Percentiles rank a stretch among this genome's conserved stretches.
Conservation (phyloP, 2,113 vertebrate species). For the Cygnus buccinator region DNA sequence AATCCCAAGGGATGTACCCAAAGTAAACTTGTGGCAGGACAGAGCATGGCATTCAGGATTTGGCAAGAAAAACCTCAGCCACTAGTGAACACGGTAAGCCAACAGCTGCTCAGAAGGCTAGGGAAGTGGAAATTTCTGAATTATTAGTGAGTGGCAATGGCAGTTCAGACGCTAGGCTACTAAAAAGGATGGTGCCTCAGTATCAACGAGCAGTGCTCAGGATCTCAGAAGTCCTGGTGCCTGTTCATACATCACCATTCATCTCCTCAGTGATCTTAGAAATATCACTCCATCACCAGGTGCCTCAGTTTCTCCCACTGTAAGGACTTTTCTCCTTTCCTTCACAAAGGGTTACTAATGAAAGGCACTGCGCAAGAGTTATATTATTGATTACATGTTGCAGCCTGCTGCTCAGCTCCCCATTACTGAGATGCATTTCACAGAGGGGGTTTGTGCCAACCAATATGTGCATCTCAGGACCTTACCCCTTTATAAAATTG, state of each 20-base stretch:
- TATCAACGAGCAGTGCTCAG: neutral
- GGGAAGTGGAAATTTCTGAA: neutral
- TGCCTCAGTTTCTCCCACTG: neutral
- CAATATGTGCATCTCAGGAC: neutral
- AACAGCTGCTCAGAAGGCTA: neutral
- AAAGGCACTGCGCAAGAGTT: neutral
- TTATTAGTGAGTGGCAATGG: neutral
- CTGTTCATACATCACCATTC: neutral
- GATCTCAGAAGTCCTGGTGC: neutral
- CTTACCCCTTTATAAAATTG: constrained; percentile 4
- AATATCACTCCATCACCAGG: neutral
- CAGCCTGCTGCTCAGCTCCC: neutral
- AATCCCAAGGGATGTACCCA: neutral
- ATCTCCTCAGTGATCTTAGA: neutral
- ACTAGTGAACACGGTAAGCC: neutral
- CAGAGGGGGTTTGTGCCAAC: neutral
- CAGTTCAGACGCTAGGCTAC: neutral
- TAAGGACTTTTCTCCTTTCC: neutral
- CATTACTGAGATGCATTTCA: neutral
- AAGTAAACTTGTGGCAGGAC: neutral
- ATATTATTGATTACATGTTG: neutral
- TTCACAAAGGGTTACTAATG: neutral
- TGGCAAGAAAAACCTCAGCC: neutral
- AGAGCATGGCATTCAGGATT: neutral
- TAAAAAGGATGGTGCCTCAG: neutral